Evolutionary conservation across 2,888 invertebrate genomes (phyloP).

Genomic region (Vesta saturnalis): DNA sequence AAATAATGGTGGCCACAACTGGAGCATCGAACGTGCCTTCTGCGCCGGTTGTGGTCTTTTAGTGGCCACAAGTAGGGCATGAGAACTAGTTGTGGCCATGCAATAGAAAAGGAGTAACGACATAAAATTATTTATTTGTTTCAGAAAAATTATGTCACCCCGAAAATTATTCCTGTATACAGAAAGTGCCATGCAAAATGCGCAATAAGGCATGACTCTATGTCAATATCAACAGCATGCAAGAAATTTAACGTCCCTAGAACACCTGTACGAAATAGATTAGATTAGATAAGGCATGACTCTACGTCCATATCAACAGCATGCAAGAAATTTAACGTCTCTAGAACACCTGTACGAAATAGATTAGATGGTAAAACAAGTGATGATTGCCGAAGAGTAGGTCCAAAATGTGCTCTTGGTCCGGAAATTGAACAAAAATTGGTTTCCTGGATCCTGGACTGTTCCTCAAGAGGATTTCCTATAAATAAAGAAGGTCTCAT

Average conservation of each 20-base stretch:
- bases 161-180: background rate
- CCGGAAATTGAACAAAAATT: background rate
- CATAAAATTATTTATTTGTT: background rate
- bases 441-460: background rate
- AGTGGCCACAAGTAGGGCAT: background rate
- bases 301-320: background rate
- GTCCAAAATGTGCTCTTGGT: background rate
- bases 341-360: background rate
- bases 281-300: too few relatives aligned
- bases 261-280: background rate
- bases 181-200: background rate
- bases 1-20: slow-evolving; percentile 5
- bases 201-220: background rate
- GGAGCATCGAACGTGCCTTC: background rate
- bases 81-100: background rate
- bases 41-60: background rate
- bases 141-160: background rate
- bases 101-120: background rate
- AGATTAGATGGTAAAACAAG: background rate
- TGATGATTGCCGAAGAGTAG: background rate
- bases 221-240: background rate
- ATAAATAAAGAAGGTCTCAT: background rate
- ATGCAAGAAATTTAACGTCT: background rate
- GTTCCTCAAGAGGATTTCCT: background rate
- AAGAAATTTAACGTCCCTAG: background rate